Percentiles rank a stretch among this genome's conserved stretches.
phyloP scores from a whole-genome alignment of 2,113 vertebrate species.

The Coracopsis vasa region DNA sequence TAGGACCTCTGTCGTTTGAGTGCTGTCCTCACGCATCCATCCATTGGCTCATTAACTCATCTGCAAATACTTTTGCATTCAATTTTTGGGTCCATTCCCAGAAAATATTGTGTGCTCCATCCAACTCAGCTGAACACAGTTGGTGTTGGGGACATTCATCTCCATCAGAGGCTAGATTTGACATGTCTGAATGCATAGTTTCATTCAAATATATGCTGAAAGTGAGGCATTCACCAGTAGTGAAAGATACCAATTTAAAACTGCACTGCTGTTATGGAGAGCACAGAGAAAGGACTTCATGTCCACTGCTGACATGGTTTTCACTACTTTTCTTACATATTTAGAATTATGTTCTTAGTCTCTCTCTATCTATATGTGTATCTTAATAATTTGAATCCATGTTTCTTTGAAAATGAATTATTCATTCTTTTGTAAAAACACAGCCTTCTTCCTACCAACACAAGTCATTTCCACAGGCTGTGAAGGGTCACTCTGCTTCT shows the following conservation, averaged over 20 bases:
- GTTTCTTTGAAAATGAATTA: background rate
- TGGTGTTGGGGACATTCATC: background rate
- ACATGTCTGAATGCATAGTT: background rate
- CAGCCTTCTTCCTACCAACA: background rate
- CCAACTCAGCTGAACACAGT: background rate
- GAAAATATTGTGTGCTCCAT: background rate
- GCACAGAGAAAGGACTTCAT: background rate
- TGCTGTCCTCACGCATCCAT: background rate
- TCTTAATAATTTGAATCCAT: background rate
- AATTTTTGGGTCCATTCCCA: background rate
- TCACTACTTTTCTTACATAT: background rate
- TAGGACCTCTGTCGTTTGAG: background rate
- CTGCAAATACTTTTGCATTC: background rate
- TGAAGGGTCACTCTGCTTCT: background rate
- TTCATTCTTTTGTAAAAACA: background rate
- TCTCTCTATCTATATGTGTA: accelerated
- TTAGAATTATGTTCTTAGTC: background rate
- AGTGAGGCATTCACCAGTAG: background rate
- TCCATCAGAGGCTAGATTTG: background rate
- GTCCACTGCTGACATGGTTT: background rate
- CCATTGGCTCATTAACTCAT: background rate
- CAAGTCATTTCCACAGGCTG: background rate
- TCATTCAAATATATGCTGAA: background rate
- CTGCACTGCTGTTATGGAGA: background rate
- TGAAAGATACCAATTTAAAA: background rate